These are phyloP conservation scores for Oenanthe oenanthe DNA, from an alignment of 2,113 vertebrate species.

Conservation along the genomic window DNA sequence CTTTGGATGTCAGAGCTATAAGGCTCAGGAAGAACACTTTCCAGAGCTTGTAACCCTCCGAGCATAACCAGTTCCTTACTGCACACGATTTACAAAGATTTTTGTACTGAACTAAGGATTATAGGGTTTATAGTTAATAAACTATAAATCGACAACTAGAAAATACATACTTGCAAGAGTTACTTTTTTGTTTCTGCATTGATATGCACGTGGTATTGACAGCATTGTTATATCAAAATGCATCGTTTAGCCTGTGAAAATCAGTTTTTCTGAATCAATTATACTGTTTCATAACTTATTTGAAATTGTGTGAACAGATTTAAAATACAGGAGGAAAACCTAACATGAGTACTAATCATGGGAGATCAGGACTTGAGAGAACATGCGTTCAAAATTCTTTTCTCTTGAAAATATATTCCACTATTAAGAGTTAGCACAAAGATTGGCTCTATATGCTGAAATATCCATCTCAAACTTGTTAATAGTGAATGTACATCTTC, in stretches of 20 bases:
- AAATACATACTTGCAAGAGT: neutral
- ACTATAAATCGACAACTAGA: neutral
- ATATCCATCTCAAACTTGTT: neutral
- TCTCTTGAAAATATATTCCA: neutral
- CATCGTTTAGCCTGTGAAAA: neutral
- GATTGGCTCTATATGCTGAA: neutral
- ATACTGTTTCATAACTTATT: neutral
- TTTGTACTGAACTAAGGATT: neutral
- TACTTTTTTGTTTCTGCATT: neutral
- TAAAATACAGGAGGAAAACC: neutral
- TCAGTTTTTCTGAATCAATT: neutral
- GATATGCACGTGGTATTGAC: neutral
- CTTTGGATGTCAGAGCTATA: neutral
- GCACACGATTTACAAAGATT: neutral
- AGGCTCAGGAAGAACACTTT: neutral
- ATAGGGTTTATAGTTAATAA: neutral
- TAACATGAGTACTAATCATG: neutral
- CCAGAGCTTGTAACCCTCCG: neutral
- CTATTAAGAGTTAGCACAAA: neutral
- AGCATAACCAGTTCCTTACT: neutral
- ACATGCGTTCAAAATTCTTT: neutral
- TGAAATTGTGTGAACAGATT: neutral
- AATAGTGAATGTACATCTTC: neutral
- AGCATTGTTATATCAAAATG: neutral
- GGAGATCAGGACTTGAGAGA: neutral